Evolutionary conservation across 2,797 vertebrate genomes (phyloP), one percentile per base, ranked within the genome.

Genomic region (Scyliorhinus canicula): DNA sequence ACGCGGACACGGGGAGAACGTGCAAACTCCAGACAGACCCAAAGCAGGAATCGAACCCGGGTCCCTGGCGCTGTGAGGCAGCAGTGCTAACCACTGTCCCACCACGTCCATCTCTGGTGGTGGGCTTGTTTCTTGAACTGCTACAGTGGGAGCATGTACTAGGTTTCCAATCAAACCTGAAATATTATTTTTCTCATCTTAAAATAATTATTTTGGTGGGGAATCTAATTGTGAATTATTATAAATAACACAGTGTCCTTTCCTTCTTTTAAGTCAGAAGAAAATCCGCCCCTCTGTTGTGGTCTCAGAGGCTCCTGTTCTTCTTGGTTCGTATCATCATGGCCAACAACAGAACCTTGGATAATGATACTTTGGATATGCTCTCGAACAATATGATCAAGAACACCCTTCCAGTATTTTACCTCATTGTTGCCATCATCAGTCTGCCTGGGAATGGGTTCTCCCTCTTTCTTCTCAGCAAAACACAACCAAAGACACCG

Each of bases 391-490:
- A 84, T 21, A 77, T 95, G 3, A 95, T 97, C 93, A 97, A 96
- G 16, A 95, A 96, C 11, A 95, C 95, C 8, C 97, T 98, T 94
- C 98, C 99, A 0, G 60, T 95, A 40, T 96, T 99, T 26, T 99
- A 99, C 95, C 90, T 98, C 1, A 0, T 98, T 2, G 97, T 99
- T 95, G 98, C 97, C 0, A 0, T 95, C 21, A 95, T 99, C 31
- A 99, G 98, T 96, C 96, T 99, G 95, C 96, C 97, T 0, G 98
- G 98, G 5, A 99, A 99, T n/a, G 95, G 97, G 3, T 95, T 99
- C 71, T 98, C 98, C 19, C 96, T 99, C 95, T 97, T 99, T 6
- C 97, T 99, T 16, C 93, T 97, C 88, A 97, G 97, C 1, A 98
- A 97, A 95, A 98, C 98, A 71, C 97, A 97, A 44, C 98, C 99